A percentile compares a stretch with the other conserved stretches of the same genome.
These are phyloP conservation scores for Hyposoter dolosus DNA, from an alignment of 2,888 invertebrate species.

Conservation along the genomic window DNA sequence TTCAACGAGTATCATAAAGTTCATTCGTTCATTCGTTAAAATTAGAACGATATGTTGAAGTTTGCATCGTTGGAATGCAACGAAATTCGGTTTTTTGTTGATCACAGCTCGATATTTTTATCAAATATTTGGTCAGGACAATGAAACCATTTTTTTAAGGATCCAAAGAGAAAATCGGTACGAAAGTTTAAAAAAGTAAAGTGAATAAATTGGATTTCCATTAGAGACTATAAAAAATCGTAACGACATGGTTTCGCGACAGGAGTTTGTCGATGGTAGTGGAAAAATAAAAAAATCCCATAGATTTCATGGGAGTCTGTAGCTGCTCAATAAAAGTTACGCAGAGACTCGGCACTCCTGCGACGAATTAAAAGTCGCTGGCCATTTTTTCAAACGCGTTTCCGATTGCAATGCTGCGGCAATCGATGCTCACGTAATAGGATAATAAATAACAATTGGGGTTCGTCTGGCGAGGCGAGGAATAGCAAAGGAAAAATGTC, in stretches of 20 bases:
- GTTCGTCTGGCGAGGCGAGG: conserved; percentile 43
- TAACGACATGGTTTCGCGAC: too few species aligned
- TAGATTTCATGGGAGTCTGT: neutral
- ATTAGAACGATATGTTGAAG: too few species aligned
- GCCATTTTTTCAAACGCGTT: conserved; percentile 28
- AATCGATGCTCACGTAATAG: conserved; percentile 48
- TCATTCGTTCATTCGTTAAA: too few species aligned
- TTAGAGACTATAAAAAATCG: too few species aligned
- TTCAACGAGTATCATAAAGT: conserved; percentile 4
- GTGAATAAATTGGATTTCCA: too few species aligned
- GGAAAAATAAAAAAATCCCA: neutral
- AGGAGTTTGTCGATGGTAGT: neutral
- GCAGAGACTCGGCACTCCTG: conserved; percentile 27
- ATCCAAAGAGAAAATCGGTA: too few species aligned
- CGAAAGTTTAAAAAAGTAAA: too few species aligned
- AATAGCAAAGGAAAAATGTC: conserved; percentile 16
- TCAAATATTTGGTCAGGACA: too few species aligned
- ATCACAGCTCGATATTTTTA: too few species aligned
- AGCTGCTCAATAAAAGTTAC: neutral
- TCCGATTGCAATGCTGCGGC: conserved; percentile 35
- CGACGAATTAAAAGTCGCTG: conserved; percentile 29
- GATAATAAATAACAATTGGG: conserved; percentile 39
- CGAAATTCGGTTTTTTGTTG: too few species aligned
- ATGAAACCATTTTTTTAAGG: too few species aligned
- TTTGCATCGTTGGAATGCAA: neutral